phyloP scores from a whole-genome alignment of 2,113 vertebrate genomes.

The Taurulus bubalis region DNA sequence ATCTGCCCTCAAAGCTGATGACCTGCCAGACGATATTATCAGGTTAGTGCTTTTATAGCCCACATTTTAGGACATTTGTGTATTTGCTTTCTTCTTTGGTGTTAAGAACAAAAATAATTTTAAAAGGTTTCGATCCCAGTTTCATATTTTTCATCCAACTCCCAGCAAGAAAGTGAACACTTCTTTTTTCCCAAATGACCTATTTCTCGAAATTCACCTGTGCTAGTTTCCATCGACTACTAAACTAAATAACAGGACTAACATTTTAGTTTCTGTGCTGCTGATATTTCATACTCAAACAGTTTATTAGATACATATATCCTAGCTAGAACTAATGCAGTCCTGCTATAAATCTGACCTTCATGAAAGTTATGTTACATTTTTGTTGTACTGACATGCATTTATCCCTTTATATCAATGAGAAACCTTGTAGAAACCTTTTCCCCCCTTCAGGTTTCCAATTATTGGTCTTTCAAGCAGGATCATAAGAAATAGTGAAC shows the following conservation, averaged over 20 bases:
- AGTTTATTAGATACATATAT: background rate
- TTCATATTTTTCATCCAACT: too few species aligned
- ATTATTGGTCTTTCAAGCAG: slow-evolving; percentile 9
- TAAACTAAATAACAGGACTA: too few species aligned
- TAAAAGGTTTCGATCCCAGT: too few species aligned
- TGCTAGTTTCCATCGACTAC: too few species aligned
- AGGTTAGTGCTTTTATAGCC: slow-evolving; percentile 39
- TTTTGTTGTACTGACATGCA: background rate
- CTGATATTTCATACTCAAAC: background rate
- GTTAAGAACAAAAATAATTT: too few species aligned
- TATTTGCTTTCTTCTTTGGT: background rate
- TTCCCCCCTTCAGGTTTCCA: slow-evolving; percentile 13
- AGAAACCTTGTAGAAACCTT: background rate
- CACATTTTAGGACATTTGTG: background rate
- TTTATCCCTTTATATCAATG: background rate
- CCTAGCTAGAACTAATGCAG: too few species aligned
- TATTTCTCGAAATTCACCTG: too few species aligned
- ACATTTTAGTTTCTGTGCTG: background rate
- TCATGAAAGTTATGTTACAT: background rate
- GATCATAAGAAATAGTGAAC: background rate
- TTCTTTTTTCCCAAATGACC: too few species aligned
- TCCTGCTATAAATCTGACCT: too few species aligned
- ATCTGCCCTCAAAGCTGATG: slow-evolving; percentile 60
- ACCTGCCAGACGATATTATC: slow-evolving; percentile 28
- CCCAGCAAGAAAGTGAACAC: too few species aligned